phyloP scores from a whole-genome alignment of 2,113 vertebrate genomes.

The Actenoides hombroni region DNA sequence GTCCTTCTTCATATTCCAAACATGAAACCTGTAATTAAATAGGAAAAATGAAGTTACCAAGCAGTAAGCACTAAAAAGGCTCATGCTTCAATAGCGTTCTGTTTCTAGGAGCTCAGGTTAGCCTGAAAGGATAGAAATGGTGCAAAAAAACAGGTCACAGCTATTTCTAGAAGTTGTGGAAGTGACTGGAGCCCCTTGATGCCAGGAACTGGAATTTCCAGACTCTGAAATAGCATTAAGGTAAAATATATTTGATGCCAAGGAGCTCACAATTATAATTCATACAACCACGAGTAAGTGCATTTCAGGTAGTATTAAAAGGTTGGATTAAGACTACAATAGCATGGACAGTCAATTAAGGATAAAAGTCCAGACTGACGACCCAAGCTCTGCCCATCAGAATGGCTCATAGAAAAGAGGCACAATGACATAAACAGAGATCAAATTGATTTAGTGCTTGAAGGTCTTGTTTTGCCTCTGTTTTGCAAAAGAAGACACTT shows the following conservation, averaged over 20 bases:
- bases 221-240: background rate
- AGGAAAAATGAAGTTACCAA: background rate
- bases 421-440: background rate
- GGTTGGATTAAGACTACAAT: background rate
- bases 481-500: background rate
- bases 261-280: background rate
- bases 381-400: background rate
- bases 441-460: background rate
- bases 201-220: conserved; percentile 53
- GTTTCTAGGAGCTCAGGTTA: background rate
- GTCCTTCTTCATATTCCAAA: conserved; percentile 32
- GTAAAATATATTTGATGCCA: background rate
- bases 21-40: conserved; percentile 64
- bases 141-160: conserved; percentile 47
- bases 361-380: background rate
- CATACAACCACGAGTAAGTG: conserved; percentile 21
- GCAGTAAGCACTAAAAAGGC: conserved; percentile 19
- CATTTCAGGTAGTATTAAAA: conserved; percentile 10
- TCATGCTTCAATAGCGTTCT: conserved; percentile 42
- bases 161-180: conserved; percentile 65
- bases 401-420: background rate
- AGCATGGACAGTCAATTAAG: background rate
- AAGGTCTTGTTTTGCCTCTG: background rate
- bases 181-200: conserved; percentile 44
- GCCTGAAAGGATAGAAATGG: conserved; percentile 18